Evolutionary conservation across 2,113 vertebrate genomes (phyloP), one percentile per base, ranked within the genome.

Genomic region (Coptodon bakossiorum): DNA sequence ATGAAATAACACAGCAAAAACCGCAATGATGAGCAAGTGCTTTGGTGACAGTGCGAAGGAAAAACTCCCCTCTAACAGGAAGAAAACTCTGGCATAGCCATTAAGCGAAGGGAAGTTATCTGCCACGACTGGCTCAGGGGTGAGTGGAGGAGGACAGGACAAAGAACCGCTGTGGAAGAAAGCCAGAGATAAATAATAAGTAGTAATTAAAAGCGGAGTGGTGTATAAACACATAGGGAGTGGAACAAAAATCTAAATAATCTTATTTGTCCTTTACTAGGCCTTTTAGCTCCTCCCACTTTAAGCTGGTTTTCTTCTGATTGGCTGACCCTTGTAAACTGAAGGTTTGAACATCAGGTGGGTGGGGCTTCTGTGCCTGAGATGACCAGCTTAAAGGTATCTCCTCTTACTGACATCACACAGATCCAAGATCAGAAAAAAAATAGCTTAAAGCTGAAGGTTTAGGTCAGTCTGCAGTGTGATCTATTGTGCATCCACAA

Each of bases 91-190:
- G 59, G 29, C 59, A 63, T 11, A 34, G 59, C 16, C 29, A 34
- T 34, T 63, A 34, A 63, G 16, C 29, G 52, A 22, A 54, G n/a
- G n/a, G 3, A 19, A 4, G 31, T 63, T 63, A 63, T 63, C 59
- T 63, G 17, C 17, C 59, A 63, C 0, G 9, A 63, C 16, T 0
- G 31, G 3, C 59, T 3, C 3, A 3, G 3, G 29, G 0, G 9
- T 63, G 59, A 63, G 59, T 34, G 59, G 57, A 34, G 14, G 16
- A 0, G 29, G 57, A 17, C 11, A 3, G 40, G 40, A 43, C 57
- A 61, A 31, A 61, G 57, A 31, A 31, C 5, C 0, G 2, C 57
- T 61, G 57, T 61, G 29, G 29, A 63, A 19, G 31, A 1, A 34
- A 63, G 31, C 29, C 31, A 36, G 59, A 4, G 31, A 63, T 63